Conservation (phyloP, 2,888 invertebrate species). For the Anagyrus pseudococci region DNA sequence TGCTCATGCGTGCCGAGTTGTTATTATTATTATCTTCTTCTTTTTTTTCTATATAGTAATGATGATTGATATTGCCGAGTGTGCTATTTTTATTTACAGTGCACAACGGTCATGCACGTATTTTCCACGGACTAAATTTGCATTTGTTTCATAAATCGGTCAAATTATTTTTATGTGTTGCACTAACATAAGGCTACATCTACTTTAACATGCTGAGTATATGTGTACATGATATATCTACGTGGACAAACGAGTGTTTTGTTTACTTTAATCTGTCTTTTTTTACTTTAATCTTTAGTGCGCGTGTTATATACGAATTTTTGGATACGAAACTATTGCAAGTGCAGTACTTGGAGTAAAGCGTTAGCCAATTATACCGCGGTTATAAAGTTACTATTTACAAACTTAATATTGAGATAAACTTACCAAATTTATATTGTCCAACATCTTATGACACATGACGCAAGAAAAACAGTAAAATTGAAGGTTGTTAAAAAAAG, state of each 20-base stretch:
- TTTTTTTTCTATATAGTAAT: neutral
- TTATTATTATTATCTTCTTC: neutral
- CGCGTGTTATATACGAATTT: neutral
- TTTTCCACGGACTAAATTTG: neutral
- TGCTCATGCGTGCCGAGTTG: too few relatives aligned
- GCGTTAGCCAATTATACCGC: neutral
- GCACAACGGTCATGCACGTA: slow-evolving; percentile 8
- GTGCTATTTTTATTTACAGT: slow-evolving; percentile 11
- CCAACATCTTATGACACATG: slow-evolving; percentile 16
- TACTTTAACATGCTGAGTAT: too few relatives aligned
- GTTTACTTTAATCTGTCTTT: slow-evolving; percentile 6
- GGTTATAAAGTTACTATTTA: neutral
- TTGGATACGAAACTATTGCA: neutral
- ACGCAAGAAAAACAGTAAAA: slow-evolving; percentile 8
- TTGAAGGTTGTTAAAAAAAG: neutral
- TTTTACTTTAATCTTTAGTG: neutral
- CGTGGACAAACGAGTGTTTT: neutral
- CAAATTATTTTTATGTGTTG: too few relatives aligned
- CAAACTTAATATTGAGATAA: neutral
- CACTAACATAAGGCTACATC: too few relatives aligned
- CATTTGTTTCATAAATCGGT: too few relatives aligned
- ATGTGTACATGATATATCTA: neutral
- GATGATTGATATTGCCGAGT: slow-evolving; percentile 4
- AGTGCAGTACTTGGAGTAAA: neutral
- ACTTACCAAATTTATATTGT: slow-evolving; percentile 30